phyloP scores from a whole-genome alignment of 2,797 vertebrate genomes.

The Stomatorhinus walkeri region DNA sequence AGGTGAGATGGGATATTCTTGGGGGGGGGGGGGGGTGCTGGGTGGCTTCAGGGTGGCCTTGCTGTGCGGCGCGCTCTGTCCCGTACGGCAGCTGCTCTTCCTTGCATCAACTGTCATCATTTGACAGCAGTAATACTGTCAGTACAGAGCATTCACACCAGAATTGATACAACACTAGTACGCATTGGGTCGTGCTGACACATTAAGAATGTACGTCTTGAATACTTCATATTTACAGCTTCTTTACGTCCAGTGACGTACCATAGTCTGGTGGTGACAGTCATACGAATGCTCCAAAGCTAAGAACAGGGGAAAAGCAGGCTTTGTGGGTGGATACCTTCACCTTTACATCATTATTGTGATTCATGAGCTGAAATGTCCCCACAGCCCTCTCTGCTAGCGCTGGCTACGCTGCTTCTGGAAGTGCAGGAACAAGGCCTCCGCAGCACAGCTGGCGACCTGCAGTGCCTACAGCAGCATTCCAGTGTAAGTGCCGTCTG shows the following conservation, averaged over 20 bases:
- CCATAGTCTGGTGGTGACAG: not conserved
- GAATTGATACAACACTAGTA: not conserved
- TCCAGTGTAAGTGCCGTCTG: slow-evolving; percentile 63
- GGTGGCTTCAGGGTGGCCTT: not conserved
- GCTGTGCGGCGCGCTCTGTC: not conserved
- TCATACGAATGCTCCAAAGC: not conserved
- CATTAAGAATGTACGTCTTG: not conserved
- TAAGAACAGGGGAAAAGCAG: not conserved
- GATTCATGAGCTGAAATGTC: slow-evolving; percentile 3
- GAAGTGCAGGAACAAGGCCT: slow-evolving; percentile 73
- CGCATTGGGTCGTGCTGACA: not conserved
- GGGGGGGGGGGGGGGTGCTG: not conserved
- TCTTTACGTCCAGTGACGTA: not conserved
- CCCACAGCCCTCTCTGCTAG: slow-evolving; percentile 79
- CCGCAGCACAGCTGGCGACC: slow-evolving; percentile 57
- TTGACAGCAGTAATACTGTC: not conserved
- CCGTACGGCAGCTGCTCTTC: not conserved
- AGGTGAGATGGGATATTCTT: slow-evolving; percentile 59
- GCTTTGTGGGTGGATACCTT: not conserved
- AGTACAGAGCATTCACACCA: not conserved
- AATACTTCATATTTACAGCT: not conserved
- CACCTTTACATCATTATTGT: not conserved
- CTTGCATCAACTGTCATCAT: not conserved
- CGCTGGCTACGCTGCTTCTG: slow-evolving; percentile 71
- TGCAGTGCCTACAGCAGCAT: slow-evolving; percentile 69